Evolutionary conservation across 37 sponge, comb jelly and placozoan species (phyloP), one percentile per base, ranked within the genome.

Genomic region (Beroe ovata): DNA sequence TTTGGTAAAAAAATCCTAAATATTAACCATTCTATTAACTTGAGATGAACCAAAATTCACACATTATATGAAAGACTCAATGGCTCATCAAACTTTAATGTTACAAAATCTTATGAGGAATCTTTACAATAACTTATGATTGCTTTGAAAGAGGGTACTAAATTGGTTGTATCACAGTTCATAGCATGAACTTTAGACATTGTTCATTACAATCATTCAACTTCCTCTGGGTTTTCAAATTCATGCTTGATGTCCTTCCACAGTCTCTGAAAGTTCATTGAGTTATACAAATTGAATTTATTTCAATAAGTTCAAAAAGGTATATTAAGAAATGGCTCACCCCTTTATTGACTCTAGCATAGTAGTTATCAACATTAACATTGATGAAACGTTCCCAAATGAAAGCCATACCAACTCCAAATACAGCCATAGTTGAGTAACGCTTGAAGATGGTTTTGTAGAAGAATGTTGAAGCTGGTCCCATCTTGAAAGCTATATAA

Each of bases 211-310:
- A 47, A 16, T 47, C 11, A 47, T 47, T 47, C 54, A 47, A 4
- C 25, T 77, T 77, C n/a, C 41, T 40, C 84, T 1, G 84, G 54
- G 1, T 77, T 39, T 36, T 77, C 84, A 42, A 32, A 77, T 28
- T 77, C 22, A 42, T 77, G 42, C 23, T 77, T 77, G 4, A 77
- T 77, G 28, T 77, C 84, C 38, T 77, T 77, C 84, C 84, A 77
- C 19, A 77, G 84, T 42, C 84, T 39, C 84, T 77, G 84, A 77
- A 77, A 66, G 19, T 40, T 41, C 39, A 35, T 40, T 29, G 4
- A 69, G 25, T 11, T 16, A 34, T 36, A 47, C 11, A 16, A 47
- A 11, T 47, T 47, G 54, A 47, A 11, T 11, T 47, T 6, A 47
- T 11, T 47, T 16, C 54, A 47, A 47, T 47, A 6, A 47, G 6